Percentiles rank a stretch among this genome's conserved stretches.
Evolutionary conservation across 1,140 invertebrate genomes (phyloP).

Genomic region (Octopus bimaculoides): DNA sequence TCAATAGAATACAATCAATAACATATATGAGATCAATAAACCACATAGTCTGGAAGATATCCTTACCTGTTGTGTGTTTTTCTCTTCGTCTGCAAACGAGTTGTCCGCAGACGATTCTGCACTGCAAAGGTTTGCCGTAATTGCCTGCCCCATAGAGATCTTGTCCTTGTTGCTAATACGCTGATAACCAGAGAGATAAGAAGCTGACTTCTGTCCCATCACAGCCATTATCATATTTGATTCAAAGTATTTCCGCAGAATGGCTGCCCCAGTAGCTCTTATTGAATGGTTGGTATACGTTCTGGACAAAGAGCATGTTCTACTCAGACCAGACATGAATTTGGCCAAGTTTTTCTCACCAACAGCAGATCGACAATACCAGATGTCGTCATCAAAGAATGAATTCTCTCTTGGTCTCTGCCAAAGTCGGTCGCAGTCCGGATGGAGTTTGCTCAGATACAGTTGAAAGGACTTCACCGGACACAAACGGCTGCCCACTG

Average conservation of each 20-base stretch:
- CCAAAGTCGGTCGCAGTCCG: conserved; percentile 19
- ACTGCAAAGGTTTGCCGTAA: background rate
- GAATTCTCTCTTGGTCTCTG: conserved; percentile 19
- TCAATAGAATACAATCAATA: too few relatives aligned
- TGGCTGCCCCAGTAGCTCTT: conserved; percentile 17
- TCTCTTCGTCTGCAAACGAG: too few relatives aligned
- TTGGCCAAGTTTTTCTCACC: conserved; percentile 12
- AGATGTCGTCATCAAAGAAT: background rate
- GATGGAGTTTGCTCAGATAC: conserved; percentile 21
- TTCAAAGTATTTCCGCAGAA: conserved; percentile 13
- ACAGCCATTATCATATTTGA: conserved; percentile 20
- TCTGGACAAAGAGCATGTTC: background rate
- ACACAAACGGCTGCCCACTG: conserved; percentile 1
- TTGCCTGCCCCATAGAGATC: conserved; percentile 9
- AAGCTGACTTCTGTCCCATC: conserved; percentile 18
- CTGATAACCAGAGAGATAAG: conserved; percentile 17
- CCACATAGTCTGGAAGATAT: too few relatives aligned
- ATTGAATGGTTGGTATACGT: conserved; percentile 21
- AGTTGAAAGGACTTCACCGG: conserved; percentile 15
- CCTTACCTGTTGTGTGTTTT: too few relatives aligned
- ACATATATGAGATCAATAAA: too few relatives aligned
- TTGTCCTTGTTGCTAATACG: conserved; percentile 14
- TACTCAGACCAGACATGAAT: conserved; percentile 18
- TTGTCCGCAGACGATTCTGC: background rate
- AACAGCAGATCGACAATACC: conserved; percentile 16